These are phyloP conservation scores for Steatocranus sp. DNA, from an alignment of 2,797 vertebrate species.

Conservation along the genomic window DNA sequence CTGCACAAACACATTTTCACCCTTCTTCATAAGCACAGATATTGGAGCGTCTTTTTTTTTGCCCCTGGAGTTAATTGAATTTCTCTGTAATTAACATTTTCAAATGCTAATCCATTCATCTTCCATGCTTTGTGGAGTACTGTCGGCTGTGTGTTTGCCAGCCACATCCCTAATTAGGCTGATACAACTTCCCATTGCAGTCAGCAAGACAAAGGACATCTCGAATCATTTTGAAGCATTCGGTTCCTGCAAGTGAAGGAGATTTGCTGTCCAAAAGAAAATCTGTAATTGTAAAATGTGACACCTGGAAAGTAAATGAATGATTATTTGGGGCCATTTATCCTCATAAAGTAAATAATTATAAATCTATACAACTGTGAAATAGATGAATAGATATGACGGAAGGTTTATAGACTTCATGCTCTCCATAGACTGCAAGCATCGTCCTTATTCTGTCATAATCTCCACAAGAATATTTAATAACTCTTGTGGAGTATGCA, in stretches of 20 bases:
- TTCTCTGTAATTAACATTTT: slow-evolving; percentile 76
- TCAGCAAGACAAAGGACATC: slow-evolving; percentile 55
- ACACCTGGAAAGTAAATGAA: slow-evolving; percentile 1
- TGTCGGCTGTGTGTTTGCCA: slow-evolving; percentile 38
- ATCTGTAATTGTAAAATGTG: slow-evolving; percentile 12
- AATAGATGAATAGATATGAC: neutral
- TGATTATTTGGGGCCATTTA: neutral
- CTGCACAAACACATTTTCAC: slow-evolving; percentile 39
- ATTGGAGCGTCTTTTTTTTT: slow-evolving; percentile 33
- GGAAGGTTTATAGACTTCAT: neutral
- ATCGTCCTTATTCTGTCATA: neutral
- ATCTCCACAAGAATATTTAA: neutral
- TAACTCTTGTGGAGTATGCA: neutral
- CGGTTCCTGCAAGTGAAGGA: slow-evolving; percentile 9
- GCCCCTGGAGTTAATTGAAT: slow-evolving; percentile 72
- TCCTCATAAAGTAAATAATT: neutral
- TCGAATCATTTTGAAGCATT: slow-evolving; percentile 20
- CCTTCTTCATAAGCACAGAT: slow-evolving; percentile 30
- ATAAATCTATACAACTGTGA: neutral
- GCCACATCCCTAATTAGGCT: slow-evolving; percentile 62
- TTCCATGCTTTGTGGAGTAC: slow-evolving; percentile 56
- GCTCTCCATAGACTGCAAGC: neutral
- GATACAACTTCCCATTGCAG: slow-evolving; percentile 56
- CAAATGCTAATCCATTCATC: slow-evolving; percentile 75
- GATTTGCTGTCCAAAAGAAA: slow-evolving; percentile 18